Percentiles rank a stretch among this genome's conserved stretches.
Conservation (phyloP, 92 coral and sea anemone species). For the Galaxea fascicularis region DNA sequence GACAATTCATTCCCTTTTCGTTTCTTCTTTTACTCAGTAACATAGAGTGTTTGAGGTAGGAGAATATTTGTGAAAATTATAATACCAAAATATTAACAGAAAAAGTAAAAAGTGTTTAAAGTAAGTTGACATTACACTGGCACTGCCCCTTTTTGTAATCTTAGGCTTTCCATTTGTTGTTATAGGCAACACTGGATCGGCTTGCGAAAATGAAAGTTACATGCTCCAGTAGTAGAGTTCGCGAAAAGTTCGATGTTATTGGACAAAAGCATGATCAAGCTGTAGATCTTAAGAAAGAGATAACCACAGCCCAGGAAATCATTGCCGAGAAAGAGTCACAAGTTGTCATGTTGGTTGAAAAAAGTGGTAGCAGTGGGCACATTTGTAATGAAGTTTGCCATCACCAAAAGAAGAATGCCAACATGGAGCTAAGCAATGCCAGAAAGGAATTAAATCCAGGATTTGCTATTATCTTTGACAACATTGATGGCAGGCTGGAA, state of each 20-base stretch:
- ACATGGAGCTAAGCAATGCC: slow-evolving; percentile 9
- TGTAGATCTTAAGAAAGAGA: not conserved
- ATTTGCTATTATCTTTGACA: slow-evolving; percentile 61
- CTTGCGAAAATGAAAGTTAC: too few relatives aligned
- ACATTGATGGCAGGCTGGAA: slow-evolving; percentile 59
- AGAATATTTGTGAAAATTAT: too few relatives aligned
- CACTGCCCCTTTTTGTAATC: too few relatives aligned
- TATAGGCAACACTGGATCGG: slow-evolving; percentile 51
- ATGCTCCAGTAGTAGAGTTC: slow-evolving; percentile 33
- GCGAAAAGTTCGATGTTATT: slow-evolving; percentile 25
- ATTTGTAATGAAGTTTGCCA: not conserved
- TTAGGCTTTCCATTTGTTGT: not conserved
- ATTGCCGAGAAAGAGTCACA: not conserved
- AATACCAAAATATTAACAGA: too few relatives aligned
- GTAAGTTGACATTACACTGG: not conserved
- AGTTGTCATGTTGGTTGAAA: not conserved
- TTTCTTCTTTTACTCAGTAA: too few relatives aligned
- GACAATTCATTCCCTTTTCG: too few relatives aligned
- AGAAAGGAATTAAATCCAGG: slow-evolving; percentile 48
- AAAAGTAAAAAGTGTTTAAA: too few relatives aligned
- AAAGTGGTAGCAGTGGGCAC: not conserved
- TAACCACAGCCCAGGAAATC: too few relatives aligned
- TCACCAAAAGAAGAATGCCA: not conserved
- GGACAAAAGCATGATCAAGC: not conserved
- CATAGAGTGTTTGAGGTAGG: too few relatives aligned